Evolutionary conservation across 35 echinoderm and acorn worm species (phyloP), one percentile per base, ranked within the genome.

Genomic region (Anneissia japonica): DNA sequence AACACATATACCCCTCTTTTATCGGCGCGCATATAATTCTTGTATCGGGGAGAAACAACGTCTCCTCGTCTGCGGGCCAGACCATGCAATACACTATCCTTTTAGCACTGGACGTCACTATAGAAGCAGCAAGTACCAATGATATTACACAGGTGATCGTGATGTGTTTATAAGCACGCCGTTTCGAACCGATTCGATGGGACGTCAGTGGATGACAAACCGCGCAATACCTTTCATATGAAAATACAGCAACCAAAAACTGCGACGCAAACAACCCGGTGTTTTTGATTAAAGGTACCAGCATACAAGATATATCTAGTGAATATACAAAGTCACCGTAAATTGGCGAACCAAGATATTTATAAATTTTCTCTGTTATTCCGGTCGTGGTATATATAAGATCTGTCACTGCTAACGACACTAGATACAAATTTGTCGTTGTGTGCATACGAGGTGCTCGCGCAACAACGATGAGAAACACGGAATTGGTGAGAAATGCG

Each of bases 171-270:
- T 79, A n/a, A 0, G 85, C 85, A 29, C 85, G 74, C 0, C 72
- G 39, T 29, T 77, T 77, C 0, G 74, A 33, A 17, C 39, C 32
- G 85, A 75, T 26, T 5, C 74, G 6, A 35, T 31, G 39, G 1
- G 32, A 33, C 75, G 39, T 38, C 9, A 77, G n/a, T 0, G 85
- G 85, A 32, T 87, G 85, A 33, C 85, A 87, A 21, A 87, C 74
- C 7, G 85, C 85, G 4, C 39, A 32, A 34, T 77, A 87, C 34
- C 76, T 77, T 35, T 87, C 85, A 37, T 37, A 77, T 0, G 85
- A 74, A 29, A 87, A 43, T 38, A 87, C 37, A 21, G 74, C 46
- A 30, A 77, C 38, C 10, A 76, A 13, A 35, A 87, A 87, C 4
- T 79, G 31, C 0, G 85, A 77, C 3, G 74, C 39, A 32, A 84